phyloP scores from a whole-genome alignment of 2,888 invertebrate genomes.

The Lagria hirta region DNA sequence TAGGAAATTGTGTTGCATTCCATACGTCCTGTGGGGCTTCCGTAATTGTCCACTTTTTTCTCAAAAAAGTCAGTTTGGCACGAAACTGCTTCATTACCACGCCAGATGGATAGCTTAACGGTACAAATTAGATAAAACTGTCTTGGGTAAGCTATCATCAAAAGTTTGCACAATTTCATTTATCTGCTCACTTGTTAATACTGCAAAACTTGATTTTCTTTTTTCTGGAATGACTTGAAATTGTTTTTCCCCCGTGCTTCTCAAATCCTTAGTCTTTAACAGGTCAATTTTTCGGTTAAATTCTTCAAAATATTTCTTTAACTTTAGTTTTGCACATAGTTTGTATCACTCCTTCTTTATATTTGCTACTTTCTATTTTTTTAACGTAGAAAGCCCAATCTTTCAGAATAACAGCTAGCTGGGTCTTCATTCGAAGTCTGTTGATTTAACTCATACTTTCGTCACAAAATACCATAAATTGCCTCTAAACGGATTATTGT shows the following conservation, averaged over 20 bases:
- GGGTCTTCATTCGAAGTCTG: too few relatives aligned
- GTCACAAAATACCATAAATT: conserved; percentile 1
- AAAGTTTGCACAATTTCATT: too few relatives aligned
- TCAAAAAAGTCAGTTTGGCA: not conserved
- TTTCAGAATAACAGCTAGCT: not conserved
- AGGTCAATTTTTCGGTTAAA: conserved; percentile 1
- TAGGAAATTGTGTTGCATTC: not conserved
- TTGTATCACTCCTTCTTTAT: not conserved
- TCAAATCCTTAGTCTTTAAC: too few relatives aligned
- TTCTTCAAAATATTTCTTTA: too few relatives aligned
- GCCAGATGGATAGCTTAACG: too few relatives aligned
- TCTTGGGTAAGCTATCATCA: too few relatives aligned
- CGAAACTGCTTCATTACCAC: too few relatives aligned
- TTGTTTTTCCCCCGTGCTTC: too few relatives aligned
- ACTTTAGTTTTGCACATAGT: not conserved
- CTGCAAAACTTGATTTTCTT: conserved; percentile 2
- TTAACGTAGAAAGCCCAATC: not conserved
- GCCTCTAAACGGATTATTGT: not conserved
- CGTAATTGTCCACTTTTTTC: conserved; percentile 1
- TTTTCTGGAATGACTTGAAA: conserved; percentile 1
- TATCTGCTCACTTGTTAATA: too few relatives aligned
- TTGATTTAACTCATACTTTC: not conserved
- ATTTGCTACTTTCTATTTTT: not conserved
- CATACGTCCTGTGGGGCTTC: not conserved
- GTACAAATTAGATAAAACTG: too few relatives aligned